These are phyloP conservation scores for Rhinogobius similis DNA, from an alignment of 2,113 vertebrate genomes.

Conservation along the genomic window DNA sequence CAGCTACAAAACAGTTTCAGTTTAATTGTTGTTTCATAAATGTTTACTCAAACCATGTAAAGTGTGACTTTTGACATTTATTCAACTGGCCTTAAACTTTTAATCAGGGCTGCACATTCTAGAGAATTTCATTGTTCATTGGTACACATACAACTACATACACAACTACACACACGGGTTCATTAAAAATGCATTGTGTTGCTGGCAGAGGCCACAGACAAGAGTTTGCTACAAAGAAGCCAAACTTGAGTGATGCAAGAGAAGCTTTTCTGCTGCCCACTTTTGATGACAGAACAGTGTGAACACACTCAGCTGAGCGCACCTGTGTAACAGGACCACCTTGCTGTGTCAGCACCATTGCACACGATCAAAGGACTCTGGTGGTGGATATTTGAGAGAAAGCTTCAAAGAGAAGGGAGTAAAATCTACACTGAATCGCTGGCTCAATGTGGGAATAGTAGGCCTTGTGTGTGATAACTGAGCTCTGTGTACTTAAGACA, in stretches of 20 bases:
- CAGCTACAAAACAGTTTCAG: no score
- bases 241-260: slow-evolving; percentile 38
- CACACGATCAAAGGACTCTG: slow-evolving; percentile 60
- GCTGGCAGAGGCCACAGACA: slow-evolving; percentile 27
- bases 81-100: no score
- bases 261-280: slow-evolving; percentile 30
- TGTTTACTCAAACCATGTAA: no score
- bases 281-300: slow-evolving; percentile 10
- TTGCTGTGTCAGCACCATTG: slow-evolving; percentile 60
- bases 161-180: neutral
- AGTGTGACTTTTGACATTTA: no score
- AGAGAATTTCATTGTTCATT: no score
- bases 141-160: no score
- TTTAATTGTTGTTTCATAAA: no score
- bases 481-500: slow-evolving; percentile 62
- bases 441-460: slow-evolving; percentile 57
- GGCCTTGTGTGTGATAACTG: slow-evolving; percentile 51
- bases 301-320: slow-evolving; percentile 11
- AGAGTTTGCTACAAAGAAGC: slow-evolving; percentile 20
- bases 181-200: slow-evolving; percentile 4
- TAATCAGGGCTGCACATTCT: no score
- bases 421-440: slow-evolving; percentile 56
- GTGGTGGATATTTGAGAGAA: slow-evolving; percentile 60
- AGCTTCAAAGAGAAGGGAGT: slow-evolving; percentile 52
- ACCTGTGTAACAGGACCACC: slow-evolving; percentile 40